These are phyloP conservation scores for Apotomis turbidana DNA, from an alignment of 2,888 invertebrate genomes.

Conservation along the genomic window DNA sequence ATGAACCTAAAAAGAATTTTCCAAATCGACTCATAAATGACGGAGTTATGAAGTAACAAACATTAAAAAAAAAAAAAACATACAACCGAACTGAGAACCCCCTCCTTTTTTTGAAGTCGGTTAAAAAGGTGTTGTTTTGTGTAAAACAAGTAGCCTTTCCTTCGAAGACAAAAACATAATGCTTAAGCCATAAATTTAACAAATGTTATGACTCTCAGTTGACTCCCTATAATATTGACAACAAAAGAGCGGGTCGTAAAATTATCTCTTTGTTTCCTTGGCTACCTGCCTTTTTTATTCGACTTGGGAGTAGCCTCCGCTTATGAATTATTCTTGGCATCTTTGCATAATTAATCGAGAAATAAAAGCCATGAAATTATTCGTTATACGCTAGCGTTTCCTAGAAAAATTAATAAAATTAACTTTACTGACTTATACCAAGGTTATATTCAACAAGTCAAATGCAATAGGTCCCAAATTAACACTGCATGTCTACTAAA, in stretches of 20 bases:
- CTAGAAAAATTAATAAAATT: background rate
- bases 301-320: background rate
- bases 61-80: too few species aligned
- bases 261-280: slow-evolving; percentile 47
- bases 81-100: too few species aligned
- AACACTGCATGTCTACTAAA: too few species aligned
- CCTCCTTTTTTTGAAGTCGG: too few species aligned
- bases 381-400: background rate
- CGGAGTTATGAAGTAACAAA: too few species aligned
- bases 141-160: slow-evolving; percentile 54
- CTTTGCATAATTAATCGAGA: slow-evolving; percentile 15
- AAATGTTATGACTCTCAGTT: slow-evolving; percentile 69
- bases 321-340: slow-evolving; percentile 23
- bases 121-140: slow-evolving; percentile 45
- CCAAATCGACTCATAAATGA: too few species aligned
- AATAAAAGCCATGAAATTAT: background rate
- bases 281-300: slow-evolving; percentile 28
- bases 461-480: too few species aligned
- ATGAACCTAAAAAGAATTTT: too few species aligned
- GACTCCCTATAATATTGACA: slow-evolving; percentile 58
- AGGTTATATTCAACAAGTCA: too few species aligned
- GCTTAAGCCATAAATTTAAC: slow-evolving; percentile 58
- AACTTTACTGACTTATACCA: background rate
- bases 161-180: slow-evolving; percentile 50
- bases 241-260: slow-evolving; percentile 60